Conservation (phyloP, 2,888 invertebrate species). For the Oscheius myriophilus region DNA sequence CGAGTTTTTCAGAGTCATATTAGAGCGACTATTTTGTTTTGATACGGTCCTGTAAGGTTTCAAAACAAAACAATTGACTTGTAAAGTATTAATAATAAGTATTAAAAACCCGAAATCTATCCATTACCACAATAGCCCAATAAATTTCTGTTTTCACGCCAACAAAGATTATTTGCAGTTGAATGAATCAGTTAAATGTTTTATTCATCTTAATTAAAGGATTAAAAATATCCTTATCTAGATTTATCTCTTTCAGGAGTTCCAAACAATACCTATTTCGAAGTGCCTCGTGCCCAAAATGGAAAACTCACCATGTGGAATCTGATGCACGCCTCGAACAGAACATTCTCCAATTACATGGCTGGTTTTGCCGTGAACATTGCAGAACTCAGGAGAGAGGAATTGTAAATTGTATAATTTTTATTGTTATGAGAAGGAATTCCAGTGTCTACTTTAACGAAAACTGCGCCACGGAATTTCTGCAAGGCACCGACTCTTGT, state of each 20-base stretch:
- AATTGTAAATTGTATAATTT: not conserved
- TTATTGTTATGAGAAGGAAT: too few species aligned
- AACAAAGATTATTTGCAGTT: too few species aligned
- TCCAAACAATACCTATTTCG: conserved; percentile 54
- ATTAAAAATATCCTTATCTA: not conserved
- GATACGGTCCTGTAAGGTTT: too few species aligned
- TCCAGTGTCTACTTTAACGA: conserved; percentile 42
- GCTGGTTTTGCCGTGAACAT: conserved; percentile 60
- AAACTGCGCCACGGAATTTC: conserved; percentile 45
- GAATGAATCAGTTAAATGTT: too few species aligned
- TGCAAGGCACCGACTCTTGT: conserved; percentile 56
- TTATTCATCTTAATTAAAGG: too few species aligned
- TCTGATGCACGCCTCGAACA: conserved; percentile 48
- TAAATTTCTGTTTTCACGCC: too few species aligned
- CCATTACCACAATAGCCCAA: too few species aligned
- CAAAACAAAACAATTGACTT: too few species aligned
- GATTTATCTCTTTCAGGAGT: conserved; percentile 35
- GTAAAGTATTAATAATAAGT: too few species aligned
- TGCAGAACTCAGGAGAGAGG: conserved; percentile 38
- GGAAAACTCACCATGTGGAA: conserved; percentile 53
- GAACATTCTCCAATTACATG: conserved; percentile 61
- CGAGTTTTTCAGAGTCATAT: too few species aligned
- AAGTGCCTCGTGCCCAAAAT: conserved; percentile 49
- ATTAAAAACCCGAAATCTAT: too few species aligned
- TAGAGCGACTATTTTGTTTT: too few species aligned